Conservation (phyloP, 2,113 vertebrate species). For the Astatotilapia flaviijosephi region DNA sequence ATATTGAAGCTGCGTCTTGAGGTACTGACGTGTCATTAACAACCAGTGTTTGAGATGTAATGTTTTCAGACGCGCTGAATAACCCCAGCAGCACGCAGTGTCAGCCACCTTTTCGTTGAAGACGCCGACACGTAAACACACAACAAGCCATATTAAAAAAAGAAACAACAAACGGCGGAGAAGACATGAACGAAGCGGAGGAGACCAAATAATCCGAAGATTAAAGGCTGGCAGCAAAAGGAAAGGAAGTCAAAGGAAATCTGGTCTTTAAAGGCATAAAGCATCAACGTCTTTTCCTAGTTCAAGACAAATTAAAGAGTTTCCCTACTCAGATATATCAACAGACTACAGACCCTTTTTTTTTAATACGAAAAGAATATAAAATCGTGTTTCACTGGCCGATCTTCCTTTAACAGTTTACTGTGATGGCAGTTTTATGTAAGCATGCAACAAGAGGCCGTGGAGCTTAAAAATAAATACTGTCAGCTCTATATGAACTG, state of each 20-base stretch:
- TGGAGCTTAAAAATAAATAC: slow-evolving; percentile 1
- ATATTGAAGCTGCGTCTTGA: background rate
- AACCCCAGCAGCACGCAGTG: background rate
- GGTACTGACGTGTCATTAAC: background rate
- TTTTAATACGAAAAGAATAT: background rate
- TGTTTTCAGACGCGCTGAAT: background rate
- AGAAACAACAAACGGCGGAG: background rate
- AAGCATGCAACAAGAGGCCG: background rate
- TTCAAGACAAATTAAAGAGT: background rate
- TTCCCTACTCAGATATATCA: background rate
- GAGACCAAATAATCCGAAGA: background rate
- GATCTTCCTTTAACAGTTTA: background rate
- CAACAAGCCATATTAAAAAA: background rate
- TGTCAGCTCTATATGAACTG: background rate
- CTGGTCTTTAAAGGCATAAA: background rate
- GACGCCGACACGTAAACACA: background rate
- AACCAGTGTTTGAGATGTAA: background rate
- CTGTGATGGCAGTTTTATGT: background rate
- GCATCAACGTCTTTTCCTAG: background rate
- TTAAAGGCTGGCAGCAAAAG: background rate
- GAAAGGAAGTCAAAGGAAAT: background rate
- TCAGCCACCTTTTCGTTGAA: background rate
- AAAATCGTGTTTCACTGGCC: background rate
- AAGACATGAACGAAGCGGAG: background rate
- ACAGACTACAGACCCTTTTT: background rate